These are phyloP conservation scores for Cercopithecus diana DNA, from an alignment of 2,797 vertebrate genomes.

Conservation along the genomic window DNA sequence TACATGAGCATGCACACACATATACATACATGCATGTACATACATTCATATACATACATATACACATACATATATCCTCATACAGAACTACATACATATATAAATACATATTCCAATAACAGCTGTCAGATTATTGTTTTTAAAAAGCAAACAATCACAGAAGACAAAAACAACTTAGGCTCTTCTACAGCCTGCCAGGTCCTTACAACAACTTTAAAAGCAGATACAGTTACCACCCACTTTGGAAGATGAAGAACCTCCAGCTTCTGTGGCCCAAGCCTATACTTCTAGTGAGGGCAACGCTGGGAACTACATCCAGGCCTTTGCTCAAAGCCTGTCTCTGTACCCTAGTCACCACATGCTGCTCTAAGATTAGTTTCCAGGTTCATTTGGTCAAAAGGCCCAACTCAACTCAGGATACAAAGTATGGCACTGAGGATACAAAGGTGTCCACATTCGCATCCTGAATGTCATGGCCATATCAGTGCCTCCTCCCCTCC, in stretches of 20 bases:
- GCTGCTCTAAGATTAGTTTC: neutral
- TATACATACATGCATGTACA: neutral
- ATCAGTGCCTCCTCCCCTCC: neutral
- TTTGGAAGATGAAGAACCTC: neutral
- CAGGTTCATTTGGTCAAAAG: neutral
- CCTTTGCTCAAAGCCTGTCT: neutral
- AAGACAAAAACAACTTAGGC: neutral
- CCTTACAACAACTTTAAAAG: neutral
- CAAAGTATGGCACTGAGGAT: neutral
- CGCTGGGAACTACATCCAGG: no score
- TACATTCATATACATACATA: no score
- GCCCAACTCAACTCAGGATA: neutral
- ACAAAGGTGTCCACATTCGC: neutral
- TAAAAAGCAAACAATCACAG: neutral
- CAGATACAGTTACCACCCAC: neutral
- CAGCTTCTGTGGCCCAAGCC: neutral
- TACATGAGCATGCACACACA: neutral
- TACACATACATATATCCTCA: neutral
- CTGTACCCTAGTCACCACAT: neutral
- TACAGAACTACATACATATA: neutral
- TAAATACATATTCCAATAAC: neutral
- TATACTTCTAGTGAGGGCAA: neutral
- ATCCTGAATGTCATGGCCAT: neutral
- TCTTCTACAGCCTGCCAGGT: neutral
- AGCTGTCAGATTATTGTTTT: neutral